These are phyloP conservation scores for Poicephalus gulielmi DNA, from an alignment of 2,113 vertebrate species.

Conservation along the genomic window DNA sequence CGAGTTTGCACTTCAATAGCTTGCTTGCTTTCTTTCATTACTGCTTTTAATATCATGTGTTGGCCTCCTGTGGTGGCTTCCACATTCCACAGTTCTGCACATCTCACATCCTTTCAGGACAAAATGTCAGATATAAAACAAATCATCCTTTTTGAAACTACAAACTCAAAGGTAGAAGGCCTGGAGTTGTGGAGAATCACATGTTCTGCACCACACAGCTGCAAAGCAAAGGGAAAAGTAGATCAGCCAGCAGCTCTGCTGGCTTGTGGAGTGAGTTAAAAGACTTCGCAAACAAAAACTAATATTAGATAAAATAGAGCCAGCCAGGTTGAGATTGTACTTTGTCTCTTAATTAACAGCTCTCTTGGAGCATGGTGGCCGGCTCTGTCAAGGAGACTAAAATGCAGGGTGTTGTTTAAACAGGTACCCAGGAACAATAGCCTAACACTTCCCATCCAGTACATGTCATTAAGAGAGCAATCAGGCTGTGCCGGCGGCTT, in stretches of 20 bases:
- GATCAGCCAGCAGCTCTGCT: conserved; percentile 21
- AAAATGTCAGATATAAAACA: conserved; percentile 29
- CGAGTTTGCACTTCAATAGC: conserved; percentile 39
- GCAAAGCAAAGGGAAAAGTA: neutral
- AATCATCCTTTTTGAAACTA: conserved; percentile 18
- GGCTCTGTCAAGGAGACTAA: neutral
- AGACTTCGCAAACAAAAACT: conserved; percentile 36
- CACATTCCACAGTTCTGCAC: neutral
- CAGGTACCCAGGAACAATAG: conserved; percentile 13
- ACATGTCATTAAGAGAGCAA: neutral
- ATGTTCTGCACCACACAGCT: neutral
- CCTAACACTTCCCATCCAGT: neutral
- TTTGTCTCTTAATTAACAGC: conserved; percentile 55
- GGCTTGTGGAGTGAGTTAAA: neutral
- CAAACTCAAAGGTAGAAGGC: conserved; percentile 3
- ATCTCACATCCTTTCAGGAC: conserved; percentile 38
- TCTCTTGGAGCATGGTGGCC: neutral
- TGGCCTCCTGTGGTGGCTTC: conserved; percentile 48
- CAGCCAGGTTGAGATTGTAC: conserved; percentile 21
- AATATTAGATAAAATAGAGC: conserved; percentile 21
- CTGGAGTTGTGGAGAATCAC: neutral
- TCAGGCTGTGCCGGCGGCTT: neutral
- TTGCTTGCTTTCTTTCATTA: conserved; percentile 59
- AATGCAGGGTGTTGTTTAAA: conserved; percentile 23
- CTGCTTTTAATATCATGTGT: conserved; percentile 45